Evolutionary conservation across 2,888 invertebrate species (phyloP).

Genomic region (Lochmaea capreae): DNA sequence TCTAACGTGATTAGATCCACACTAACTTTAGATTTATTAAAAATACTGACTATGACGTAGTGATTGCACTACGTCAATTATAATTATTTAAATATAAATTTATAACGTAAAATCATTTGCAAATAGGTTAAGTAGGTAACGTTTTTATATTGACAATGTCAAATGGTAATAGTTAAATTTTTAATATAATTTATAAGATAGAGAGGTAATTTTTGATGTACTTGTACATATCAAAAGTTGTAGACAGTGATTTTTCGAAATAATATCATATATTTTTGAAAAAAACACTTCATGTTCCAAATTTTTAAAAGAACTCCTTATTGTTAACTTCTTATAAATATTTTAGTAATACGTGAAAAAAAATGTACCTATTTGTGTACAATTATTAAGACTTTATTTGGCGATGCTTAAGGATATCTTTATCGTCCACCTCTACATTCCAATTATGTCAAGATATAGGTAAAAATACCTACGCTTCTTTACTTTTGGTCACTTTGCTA

Average conservation of each 20-base stretch:
- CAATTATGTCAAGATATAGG: background rate
- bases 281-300: constrained; percentile 35
- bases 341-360: constrained; percentile 6
- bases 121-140: constrained; percentile 45
- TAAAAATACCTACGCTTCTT: background rate
- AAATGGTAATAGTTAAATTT: constrained; percentile 61
- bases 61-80: constrained; percentile 39
- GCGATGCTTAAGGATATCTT: background rate
- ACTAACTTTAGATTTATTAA: constrained; percentile 45
- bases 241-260: constrained; percentile 47
- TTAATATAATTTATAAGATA: constrained; percentile 62
- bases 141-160: constrained; percentile 51
- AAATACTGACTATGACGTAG: constrained; percentile 39
- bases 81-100: constrained; percentile 40
- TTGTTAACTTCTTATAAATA: constrained; percentile 10
- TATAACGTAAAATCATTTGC: constrained; percentile 46
- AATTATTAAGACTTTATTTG: background rate
- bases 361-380: constrained; percentile 10
- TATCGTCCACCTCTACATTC: background rate
- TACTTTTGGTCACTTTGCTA: no score
- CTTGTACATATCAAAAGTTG: constrained; percentile 55
- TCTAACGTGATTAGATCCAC: constrained; percentile 56
- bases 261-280: constrained; percentile 48
- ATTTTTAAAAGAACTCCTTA: constrained; percentile 27
- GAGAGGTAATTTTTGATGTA: constrained; percentile 61